phyloP scores from a whole-genome alignment of 2,797 vertebrate genomes.

The Erethizon dorsatum region DNA sequence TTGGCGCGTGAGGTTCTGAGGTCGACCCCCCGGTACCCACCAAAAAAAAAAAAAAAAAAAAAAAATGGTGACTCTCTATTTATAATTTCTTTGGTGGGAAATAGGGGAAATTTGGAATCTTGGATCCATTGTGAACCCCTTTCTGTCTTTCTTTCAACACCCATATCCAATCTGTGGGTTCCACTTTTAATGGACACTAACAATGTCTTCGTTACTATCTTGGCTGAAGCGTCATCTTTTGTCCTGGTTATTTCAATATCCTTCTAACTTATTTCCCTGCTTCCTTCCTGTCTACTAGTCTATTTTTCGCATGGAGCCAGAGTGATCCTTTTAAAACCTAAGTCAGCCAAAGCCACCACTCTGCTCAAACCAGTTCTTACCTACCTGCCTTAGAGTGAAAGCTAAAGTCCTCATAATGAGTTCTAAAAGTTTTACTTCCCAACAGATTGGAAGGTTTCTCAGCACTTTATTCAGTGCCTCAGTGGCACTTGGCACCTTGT shows the following conservation, averaged over 20 bases:
- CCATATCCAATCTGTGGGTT: neutral
- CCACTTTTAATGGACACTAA: neutral
- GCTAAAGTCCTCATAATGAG: neutral
- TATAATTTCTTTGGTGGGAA: neutral
- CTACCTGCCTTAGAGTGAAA: constrained; percentile 26
- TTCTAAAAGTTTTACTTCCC: constrained; percentile 45
- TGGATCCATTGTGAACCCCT: neutral
- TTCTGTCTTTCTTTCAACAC: neutral
- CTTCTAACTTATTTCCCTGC: neutral
- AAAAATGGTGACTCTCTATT: neutral
- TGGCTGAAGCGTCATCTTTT: constrained; percentile 20
- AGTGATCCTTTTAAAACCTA: constrained; percentile 30
- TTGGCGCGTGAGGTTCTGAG: too few species aligned
- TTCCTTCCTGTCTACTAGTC: constrained; percentile 14
- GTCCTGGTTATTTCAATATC: constrained; percentile 24
- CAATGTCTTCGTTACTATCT: neutral
- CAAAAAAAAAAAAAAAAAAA: too few species aligned
- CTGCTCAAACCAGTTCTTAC: neutral
- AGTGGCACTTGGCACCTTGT: neutral
- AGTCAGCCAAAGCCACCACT: neutral
- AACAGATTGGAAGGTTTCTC: neutral
- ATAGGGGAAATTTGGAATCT: neutral
- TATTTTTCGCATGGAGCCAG: constrained; percentile 43
- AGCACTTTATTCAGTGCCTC: constrained; percentile 29
- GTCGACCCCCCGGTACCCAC: too few species aligned